phyloP scores from a whole-genome alignment of 2,113 vertebrate genomes.

The Labeo catla region DNA sequence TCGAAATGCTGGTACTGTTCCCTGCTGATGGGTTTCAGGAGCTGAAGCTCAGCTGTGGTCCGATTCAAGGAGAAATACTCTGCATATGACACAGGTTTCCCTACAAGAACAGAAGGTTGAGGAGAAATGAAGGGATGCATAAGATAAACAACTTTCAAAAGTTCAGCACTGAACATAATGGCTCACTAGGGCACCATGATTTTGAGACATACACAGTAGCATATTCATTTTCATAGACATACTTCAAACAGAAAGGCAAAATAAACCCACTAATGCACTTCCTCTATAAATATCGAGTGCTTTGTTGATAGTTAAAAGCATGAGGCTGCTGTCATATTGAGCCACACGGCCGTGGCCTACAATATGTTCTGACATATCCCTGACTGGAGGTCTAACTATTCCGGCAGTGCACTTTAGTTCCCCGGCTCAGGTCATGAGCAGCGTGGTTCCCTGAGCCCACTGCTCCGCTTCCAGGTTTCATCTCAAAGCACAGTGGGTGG shows the following conservation, averaged over 20 bases:
- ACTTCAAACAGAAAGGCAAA: neutral
- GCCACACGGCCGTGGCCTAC: neutral
- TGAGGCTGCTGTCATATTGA: constrained; percentile 1
- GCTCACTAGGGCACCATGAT: neutral
- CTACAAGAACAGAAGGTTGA: constrained; percentile 69
- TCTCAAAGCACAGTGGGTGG: constrained; percentile 47
- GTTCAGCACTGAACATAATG: constrained; percentile 35
- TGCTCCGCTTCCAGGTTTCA: constrained; percentile 33
- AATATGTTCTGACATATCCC: constrained; percentile 22
- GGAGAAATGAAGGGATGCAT: constrained; percentile 13
- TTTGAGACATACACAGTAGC: constrained; percentile 11
- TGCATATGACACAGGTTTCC: constrained; percentile 87
- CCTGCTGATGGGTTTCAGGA: constrained; percentile 89
- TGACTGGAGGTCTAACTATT: neutral
- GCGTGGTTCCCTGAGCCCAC: neutral
- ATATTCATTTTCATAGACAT: constrained; percentile 8
- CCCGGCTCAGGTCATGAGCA: neutral
- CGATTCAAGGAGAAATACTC: constrained; percentile 90
- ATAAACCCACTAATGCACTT: constrained; percentile 11
- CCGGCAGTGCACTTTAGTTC: neutral
- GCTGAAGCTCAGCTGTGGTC: constrained; percentile 86
- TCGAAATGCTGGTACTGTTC: constrained; percentile 92
- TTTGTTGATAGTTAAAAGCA: constrained; percentile 36
- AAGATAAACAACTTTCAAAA: neutral
- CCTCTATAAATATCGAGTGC: neutral